phyloP scores from a whole-genome alignment of 1,140 invertebrate genomes.

The Psilanteris sp. region DNA sequence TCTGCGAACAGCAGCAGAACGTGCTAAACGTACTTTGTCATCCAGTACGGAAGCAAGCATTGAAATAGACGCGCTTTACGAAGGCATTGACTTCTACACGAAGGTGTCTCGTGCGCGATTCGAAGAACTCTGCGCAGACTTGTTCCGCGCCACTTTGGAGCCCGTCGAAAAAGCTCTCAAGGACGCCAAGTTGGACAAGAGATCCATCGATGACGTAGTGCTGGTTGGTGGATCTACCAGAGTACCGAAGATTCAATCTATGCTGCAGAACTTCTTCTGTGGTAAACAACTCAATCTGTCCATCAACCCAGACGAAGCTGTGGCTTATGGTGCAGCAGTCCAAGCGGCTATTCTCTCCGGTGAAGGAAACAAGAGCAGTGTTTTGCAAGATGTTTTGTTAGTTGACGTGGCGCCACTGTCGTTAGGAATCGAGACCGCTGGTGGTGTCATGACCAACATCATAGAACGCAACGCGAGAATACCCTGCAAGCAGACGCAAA shows the following conservation, averaged over 20 bases:
- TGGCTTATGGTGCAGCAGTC: constrained; percentile 84
- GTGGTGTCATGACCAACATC: constrained; percentile 82
- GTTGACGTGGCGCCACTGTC: constrained; percentile 86
- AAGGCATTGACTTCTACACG: constrained; percentile 83
- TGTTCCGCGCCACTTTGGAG: too few species aligned
- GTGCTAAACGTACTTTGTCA: too few species aligned
- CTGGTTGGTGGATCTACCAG: constrained; percentile 90
- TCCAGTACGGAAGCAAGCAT: constrained; percentile 83
- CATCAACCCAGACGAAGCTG: constrained; percentile 85
- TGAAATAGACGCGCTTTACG: constrained; percentile 81
- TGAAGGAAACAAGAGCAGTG: constrained; percentile 80
- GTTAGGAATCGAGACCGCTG: too few species aligned
- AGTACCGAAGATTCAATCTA: constrained; percentile 83
- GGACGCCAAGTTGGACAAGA: too few species aligned
- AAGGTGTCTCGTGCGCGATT: constrained; percentile 84
- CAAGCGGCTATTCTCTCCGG: constrained; percentile 83
- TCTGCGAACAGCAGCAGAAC: constrained; percentile 83
- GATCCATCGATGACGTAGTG: constrained; percentile 87
- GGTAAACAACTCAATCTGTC: too few species aligned
- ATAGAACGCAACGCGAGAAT: constrained; percentile 83
- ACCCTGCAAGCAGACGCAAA: constrained; percentile 83
- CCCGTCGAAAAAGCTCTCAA: too few species aligned
- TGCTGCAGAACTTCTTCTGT: constrained; percentile 83
- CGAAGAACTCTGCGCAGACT: too few species aligned
- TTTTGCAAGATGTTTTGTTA: constrained; percentile 84